A percentile compares a stretch with the other conserved stretches of the same genome.
Conservation (phyloP, 2,113 vertebrate genomes). For the Oncorhynchus gorbuscha region DNA sequence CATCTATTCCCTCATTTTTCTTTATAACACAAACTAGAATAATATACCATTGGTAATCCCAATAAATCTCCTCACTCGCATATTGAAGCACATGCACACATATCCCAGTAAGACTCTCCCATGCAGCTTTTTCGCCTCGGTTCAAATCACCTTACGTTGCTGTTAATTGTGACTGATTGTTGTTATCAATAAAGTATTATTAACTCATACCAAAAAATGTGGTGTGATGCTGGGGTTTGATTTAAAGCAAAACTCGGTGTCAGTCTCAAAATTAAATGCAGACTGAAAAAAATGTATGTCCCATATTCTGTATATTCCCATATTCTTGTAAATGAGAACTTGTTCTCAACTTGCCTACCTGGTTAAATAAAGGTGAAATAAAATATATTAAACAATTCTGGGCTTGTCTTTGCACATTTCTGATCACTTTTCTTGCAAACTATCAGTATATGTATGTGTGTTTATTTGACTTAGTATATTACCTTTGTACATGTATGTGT, state of each 20-base stretch:
- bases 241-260: background rate
- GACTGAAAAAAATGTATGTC: too few relatives aligned
- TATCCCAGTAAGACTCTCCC: conserved; percentile 75
- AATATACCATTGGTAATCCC: conserved; percentile 76
- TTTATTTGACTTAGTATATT: background rate
- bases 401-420: too few relatives aligned
- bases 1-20: conserved; percentile 66
- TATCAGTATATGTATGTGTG: background rate
- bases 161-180: background rate
- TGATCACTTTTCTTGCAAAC: too few relatives aligned
- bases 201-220: conserved; percentile 24
- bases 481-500: background rate
- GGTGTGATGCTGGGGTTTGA: conserved; percentile 12
- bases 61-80: conserved; percentile 74
- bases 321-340: too few relatives aligned
- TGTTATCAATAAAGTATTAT: conserved; percentile 1
- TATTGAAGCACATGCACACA: conserved; percentile 68
- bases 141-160: conserved; percentile 25
- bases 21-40: conserved; percentile 75
- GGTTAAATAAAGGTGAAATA: too few relatives aligned
- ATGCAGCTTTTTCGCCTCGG: conserved; percentile 63
- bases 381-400: too few relatives aligned
- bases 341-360: too few relatives aligned
- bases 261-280: too few relatives aligned
- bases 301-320: too few relatives aligned